Base-by-base conservation (phyloP, 2,888 invertebrate genomes). In the Ctena decussata region DNA sequence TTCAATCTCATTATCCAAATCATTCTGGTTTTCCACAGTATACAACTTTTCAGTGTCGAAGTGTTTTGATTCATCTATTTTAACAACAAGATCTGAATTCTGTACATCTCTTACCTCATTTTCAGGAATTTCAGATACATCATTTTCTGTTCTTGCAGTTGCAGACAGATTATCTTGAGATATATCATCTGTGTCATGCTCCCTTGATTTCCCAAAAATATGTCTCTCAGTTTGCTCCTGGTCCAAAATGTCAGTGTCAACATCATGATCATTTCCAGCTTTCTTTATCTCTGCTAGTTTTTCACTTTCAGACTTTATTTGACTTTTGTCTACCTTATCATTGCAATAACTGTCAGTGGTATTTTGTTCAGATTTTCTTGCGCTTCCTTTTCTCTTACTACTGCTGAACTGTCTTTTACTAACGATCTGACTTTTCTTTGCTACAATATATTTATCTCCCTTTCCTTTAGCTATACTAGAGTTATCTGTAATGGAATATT, bases 401-500 rank as follows among this genome's bases (percentile, higher is more conserved):
- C 57, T 24, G 27, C 27, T 57, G 2, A 27, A 6, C 27, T 57
- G 3, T 6, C 24, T 21, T 57, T 57, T 57, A 2, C 27, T 24
- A 27, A 24, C 8, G n/a, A 24, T 24, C 2, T 24, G 27, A 3
- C 8, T 24, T 24, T 57, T 57, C 27, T 24, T 27, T 57, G 57
- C 57, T 21, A 5, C 5, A 57, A n/a, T 57, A 57, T 24, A 57
- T 57, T 57, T 57, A 24, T 57, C 57, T 27, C 15, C 27, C 12
- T 57, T 57, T n/a, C 57, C 2, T 27, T 57, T 57, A 5, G 27
- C 1, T 5, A 57, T 12, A 27, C 57, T 21, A 21, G 57, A 85
- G 69, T 84, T 84, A 37, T 84, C 89, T 76, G 78, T 71, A 79
- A 24, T 84, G 12, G 83, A 84, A 15, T 75, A 72, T 0, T 86